Conservation (phyloP, 1,140 invertebrate species). For the Nilaparvata lugens region DNA sequence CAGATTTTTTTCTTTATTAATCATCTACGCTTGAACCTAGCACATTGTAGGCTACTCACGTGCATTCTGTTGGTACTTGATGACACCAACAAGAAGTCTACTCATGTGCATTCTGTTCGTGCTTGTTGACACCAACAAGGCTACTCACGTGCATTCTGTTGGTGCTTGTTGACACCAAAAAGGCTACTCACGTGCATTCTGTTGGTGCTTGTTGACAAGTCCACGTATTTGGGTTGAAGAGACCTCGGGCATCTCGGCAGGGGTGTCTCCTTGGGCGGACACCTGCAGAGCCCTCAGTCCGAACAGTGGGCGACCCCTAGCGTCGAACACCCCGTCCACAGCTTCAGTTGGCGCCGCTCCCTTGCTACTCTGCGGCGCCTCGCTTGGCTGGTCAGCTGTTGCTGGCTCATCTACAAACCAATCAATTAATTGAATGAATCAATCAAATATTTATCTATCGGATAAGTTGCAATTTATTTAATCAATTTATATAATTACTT, state of each 20-base stretch:
- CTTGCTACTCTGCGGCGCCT: no score
- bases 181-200: slow-evolving; percentile 26
- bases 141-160: slow-evolving; percentile 28
- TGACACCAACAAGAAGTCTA: slow-evolving; percentile 10
- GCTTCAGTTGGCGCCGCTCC: slow-evolving; percentile 5
- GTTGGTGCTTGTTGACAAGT: slow-evolving; percentile 30
- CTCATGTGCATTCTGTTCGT: slow-evolving; percentile 30
- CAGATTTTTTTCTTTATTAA: no score
- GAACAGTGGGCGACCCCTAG: slow-evolving; percentile 29
- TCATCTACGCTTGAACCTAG: no score
- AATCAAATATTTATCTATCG: no score
- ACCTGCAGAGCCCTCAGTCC: slow-evolving; percentile 27
- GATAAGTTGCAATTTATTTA: no score
- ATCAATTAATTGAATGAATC: no score
- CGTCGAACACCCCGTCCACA: slow-evolving; percentile 20
- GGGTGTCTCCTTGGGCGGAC: neutral
- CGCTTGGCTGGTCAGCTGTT: neutral
- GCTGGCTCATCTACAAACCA: no score
- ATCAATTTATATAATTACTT: no score
- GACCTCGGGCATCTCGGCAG: slow-evolving; percentile 26
- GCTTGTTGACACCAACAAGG: slow-evolving; percentile 18
- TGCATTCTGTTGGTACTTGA: slow-evolving; percentile 29
- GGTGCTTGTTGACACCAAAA: slow-evolving; percentile 24
- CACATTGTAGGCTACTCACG: no score
- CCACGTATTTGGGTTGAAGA: slow-evolving; percentile 27